A percentile compares a stretch with the other conserved stretches of the same genome.
Conservation (phyloP, 2,113 vertebrate species). For the Scatophagus argus region DNA sequence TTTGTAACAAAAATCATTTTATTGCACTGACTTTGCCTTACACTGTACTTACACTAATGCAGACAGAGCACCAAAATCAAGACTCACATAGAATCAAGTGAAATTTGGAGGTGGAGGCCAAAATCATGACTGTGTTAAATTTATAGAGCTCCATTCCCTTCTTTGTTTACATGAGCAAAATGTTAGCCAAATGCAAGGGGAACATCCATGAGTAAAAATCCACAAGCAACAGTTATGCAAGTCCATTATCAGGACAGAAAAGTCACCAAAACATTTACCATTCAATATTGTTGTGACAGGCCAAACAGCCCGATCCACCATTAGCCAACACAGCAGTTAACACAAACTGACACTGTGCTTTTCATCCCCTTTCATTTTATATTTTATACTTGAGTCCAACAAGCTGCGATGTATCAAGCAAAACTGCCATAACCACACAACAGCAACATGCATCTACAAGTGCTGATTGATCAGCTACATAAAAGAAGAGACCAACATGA, state of each 20-base stretch:
- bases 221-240: conserved; percentile 7
- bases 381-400: conserved; percentile 43
- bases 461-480: conserved; percentile 31
- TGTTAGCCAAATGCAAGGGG: background rate
- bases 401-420: conserved; percentile 14
- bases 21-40: background rate
- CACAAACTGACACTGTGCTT: conserved; percentile 46
- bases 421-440: conserved; percentile 25
- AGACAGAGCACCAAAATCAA: background rate
- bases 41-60: background rate
- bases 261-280: conserved; percentile 4
- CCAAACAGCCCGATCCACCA: conserved; percentile 26
- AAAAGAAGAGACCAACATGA: conserved; percentile 31
- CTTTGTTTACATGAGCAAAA: background rate
- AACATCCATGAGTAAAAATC: background rate
- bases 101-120: too few species aligned
- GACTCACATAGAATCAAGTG: background rate
- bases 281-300: conserved; percentile 44
- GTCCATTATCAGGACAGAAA: conserved; percentile 13
- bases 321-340: conserved; percentile 40
- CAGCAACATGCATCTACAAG: background rate
- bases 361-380: conserved; percentile 45
- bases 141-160: background rate
- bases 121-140: background rate
- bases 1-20: background rate